These are phyloP conservation scores for Latrodectus geometricus DNA, from an alignment of 1,140 invertebrate species.

Conservation along the genomic window DNA sequence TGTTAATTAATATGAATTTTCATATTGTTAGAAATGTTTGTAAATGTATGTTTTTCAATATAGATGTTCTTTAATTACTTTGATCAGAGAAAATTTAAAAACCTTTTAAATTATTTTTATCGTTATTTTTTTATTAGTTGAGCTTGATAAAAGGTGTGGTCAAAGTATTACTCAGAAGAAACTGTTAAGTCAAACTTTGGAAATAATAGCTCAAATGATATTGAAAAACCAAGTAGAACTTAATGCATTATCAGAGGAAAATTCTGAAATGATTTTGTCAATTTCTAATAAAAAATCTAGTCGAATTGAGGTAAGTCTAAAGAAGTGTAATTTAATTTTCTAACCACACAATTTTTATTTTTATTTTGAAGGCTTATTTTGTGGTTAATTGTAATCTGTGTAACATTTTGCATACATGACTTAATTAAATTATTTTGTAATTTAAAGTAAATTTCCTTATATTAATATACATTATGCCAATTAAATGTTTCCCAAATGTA, in stretches of 20 bases:
- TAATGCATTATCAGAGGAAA: background rate
- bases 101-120: background rate
- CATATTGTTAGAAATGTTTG: no score
- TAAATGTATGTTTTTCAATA: no score
- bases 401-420: no score
- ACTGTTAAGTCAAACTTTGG: slow-evolving; percentile 36
- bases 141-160: slow-evolving; percentile 30
- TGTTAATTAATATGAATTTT: no score
- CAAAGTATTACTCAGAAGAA: slow-evolving; percentile 22
- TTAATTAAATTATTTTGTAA: no score
- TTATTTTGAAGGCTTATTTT: no score
- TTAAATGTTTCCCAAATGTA: no score
- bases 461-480: no score
- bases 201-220: slow-evolving; percentile 44
- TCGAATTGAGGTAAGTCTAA: background rate
- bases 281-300: slow-evolving; percentile 3
- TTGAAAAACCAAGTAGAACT: slow-evolving; percentile 16
- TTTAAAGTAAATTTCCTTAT: no score
- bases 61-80: no score
- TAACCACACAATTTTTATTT: no score
- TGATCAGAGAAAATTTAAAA: background rate
- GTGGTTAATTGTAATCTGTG: no score
- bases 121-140: slow-evolving; percentile 7
- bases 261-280: slow-evolving; percentile 1
- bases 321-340: background rate